These are phyloP conservation scores for Meloidogyne exigua DNA, from an alignment of 1,140 invertebrate species.

Conservation along the genomic window DNA sequence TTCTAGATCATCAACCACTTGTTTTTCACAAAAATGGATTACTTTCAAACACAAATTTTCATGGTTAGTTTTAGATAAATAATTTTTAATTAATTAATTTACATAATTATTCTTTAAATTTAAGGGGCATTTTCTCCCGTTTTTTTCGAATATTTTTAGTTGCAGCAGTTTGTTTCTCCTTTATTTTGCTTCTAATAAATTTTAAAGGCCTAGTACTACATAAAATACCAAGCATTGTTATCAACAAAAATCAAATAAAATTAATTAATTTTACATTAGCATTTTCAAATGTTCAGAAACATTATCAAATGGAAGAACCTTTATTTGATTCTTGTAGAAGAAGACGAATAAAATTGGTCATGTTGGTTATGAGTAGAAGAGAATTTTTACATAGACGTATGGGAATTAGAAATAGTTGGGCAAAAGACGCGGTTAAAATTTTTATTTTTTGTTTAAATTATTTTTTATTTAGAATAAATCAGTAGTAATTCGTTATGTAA, in stretches of 20 bases:
- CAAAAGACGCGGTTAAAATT: conserved; percentile 6
- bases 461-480: conserved; percentile 7
- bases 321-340: background rate
- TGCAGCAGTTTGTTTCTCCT: background rate
- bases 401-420: conserved; percentile 18
- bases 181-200: background rate
- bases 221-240: background rate
- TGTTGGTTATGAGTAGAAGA: conserved; percentile 21
- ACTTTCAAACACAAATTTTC: background rate
- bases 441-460: background rate
- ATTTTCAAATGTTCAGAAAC: background rate
- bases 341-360: conserved; percentile 14
- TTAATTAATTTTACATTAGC: background rate
- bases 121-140: background rate
- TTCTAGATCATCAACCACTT: background rate
- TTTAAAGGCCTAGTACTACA: background rate
- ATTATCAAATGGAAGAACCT: background rate
- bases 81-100: background rate
- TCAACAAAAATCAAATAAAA: background rate
- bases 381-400: background rate
- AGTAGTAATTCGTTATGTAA: conserved; percentile 16
- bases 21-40: conserved; percentile 4
- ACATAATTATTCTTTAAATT: background rate
- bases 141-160: background rate
- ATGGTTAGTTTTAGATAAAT: background rate